Evolutionary conservation across 2,888 invertebrate species (phyloP).

Genomic region (Drosophila nr. perissopoda): DNA sequence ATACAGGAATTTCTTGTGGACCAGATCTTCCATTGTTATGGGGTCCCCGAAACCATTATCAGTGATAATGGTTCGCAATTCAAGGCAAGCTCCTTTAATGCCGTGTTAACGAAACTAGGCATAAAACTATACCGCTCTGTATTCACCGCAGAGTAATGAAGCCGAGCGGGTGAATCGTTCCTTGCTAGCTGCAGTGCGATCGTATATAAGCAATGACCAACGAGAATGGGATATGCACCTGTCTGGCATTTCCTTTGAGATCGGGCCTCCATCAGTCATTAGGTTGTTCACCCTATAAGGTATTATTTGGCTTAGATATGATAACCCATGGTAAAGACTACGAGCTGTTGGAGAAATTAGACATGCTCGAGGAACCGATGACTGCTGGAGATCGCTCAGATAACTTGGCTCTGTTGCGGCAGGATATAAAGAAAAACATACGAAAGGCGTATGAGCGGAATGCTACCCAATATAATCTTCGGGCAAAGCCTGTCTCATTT

Average conservation of each 20-base stretch:
- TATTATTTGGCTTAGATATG: background rate
- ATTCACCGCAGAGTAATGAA: background rate
- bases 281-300: background rate
- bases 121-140: background rate
- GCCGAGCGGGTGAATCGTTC: conserved; percentile 35
- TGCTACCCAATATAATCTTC: background rate
- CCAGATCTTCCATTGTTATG: background rate
- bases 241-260: background rate
- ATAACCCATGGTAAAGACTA: background rate
- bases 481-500: background rate
- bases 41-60: background rate
- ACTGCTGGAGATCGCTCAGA: background rate
- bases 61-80: background rate
- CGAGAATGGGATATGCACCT: conserved; percentile 28
- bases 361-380: background rate
- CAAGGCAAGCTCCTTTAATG: background rate
- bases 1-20: no score
- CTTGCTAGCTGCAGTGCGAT: background rate
- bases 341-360: background rate
- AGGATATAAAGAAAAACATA: background rate
- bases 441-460: background rate
- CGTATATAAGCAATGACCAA: conserved; percentile 32
- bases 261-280: background rate
- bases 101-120: background rate
- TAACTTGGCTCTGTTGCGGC: background rate